These are phyloP conservation scores for Trissolcus brochymenae DNA, from an alignment of 2,888 invertebrate genomes.

Conservation along the genomic window DNA sequence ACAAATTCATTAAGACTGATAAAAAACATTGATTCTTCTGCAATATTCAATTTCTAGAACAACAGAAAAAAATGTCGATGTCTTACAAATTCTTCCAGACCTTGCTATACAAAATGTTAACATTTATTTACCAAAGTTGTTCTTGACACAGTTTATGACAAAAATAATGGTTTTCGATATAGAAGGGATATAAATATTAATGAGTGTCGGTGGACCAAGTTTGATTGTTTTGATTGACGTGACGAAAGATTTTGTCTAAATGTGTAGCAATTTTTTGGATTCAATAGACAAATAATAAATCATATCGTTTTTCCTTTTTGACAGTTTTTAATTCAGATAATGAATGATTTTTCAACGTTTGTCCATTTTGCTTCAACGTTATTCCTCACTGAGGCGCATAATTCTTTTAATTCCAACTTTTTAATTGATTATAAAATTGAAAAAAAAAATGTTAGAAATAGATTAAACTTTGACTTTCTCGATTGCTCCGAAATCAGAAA, in stretches of 20 bases:
- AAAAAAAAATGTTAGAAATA: background rate
- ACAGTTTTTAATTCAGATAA: background rate
- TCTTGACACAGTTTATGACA: constrained; percentile 41
- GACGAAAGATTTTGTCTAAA: background rate
- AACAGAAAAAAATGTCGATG: constrained; percentile 12
- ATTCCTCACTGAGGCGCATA: background rate
- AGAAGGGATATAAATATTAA: constrained; percentile 33
- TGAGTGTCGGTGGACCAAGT: constrained; percentile 6
- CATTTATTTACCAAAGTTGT: constrained; percentile 29
- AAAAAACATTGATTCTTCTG: too few relatives aligned
- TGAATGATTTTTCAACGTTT: background rate
- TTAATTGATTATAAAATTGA: background rate
- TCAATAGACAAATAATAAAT: background rate
- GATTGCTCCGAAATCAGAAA: constrained; percentile 16
- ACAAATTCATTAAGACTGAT: too few relatives aligned
- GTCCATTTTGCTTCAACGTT: too few relatives aligned
- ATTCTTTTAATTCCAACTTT: background rate
- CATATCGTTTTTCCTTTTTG: background rate
- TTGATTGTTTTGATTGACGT: background rate
- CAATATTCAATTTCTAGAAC: background rate
- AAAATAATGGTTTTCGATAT: constrained; percentile 13
- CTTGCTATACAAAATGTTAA: constrained; percentile 12
- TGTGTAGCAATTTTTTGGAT: background rate
- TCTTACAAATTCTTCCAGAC: constrained; percentile 2
- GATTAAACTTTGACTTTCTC: constrained; percentile 3